Conservation (phyloP, 2,888 invertebrate genomes). For the Gastracanthus pulcherrimus region DNA sequence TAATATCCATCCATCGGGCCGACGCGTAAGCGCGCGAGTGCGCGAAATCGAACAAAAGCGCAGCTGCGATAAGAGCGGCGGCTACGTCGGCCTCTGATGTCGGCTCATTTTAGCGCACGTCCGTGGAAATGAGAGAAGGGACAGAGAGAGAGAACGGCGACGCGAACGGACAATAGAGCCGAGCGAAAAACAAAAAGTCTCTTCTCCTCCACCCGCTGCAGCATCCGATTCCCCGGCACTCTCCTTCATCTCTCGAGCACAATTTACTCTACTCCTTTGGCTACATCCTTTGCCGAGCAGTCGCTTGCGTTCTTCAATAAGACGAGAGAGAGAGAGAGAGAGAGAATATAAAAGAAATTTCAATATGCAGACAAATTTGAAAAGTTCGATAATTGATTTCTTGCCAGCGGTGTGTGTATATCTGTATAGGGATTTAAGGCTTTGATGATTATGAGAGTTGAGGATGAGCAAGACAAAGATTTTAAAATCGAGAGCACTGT, state of each 20-base stretch:
- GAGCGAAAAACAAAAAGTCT: constrained; percentile 75
- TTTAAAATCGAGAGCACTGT: too few species aligned
- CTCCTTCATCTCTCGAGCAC: constrained; percentile 56
- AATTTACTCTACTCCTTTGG: constrained; percentile 59
- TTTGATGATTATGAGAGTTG: too few species aligned
- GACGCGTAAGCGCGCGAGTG: constrained; percentile 57
- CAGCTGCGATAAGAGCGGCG: constrained; percentile 61
- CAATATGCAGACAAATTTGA: constrained; percentile 77
- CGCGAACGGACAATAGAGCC: constrained; percentile 55
- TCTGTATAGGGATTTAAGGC: too few species aligned
- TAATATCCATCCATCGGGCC: constrained; percentile 44
- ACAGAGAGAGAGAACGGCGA: neutral
- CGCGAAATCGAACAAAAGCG: constrained; percentile 72
- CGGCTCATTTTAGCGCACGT: constrained; percentile 57
- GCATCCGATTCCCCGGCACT: constrained; percentile 57
- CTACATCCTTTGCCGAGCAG: constrained; percentile 25
- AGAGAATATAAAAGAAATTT: constrained; percentile 75
- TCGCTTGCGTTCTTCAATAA: constrained; percentile 61
- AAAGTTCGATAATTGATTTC: constrained; percentile 77
- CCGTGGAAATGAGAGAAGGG: constrained; percentile 72
- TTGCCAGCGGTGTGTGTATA: constrained; percentile 58
- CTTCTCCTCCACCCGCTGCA: neutral
- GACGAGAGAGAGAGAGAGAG: constrained; percentile 73
- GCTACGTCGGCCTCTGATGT: constrained; percentile 54
- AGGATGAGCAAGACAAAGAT: too few species aligned